Conservation (phyloP, 1,140 invertebrate genomes). For the Portunus trituberculatus region DNA sequence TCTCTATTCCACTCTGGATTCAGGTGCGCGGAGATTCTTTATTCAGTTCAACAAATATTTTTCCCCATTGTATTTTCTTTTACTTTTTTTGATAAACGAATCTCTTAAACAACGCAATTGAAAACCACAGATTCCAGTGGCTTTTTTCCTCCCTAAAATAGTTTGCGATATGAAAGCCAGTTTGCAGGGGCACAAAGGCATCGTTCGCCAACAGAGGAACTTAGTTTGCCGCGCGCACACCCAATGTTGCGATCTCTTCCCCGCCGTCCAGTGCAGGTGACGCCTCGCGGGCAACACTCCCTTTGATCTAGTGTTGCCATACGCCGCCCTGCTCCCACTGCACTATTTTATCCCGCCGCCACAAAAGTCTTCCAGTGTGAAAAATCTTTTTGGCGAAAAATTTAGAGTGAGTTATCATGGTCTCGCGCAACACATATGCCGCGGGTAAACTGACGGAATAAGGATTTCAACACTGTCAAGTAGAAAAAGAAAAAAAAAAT, state of each 20-base stretch:
- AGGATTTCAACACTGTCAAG: neutral
- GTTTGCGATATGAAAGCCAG: constrained; percentile 29
- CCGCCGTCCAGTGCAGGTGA: constrained; percentile 50
- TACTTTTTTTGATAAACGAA: neutral
- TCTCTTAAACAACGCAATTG: neutral
- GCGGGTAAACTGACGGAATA: neutral
- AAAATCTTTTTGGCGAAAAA: constrained; percentile 28
- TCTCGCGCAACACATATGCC: neutral
- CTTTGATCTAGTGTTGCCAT: constrained; percentile 65
- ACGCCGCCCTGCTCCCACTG: neutral
- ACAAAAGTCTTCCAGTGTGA: neutral
- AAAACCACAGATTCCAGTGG: constrained; percentile 3
- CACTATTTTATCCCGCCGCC: neutral
- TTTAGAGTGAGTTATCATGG: neutral
- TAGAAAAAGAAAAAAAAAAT: neutral
- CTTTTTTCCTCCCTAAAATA: neutral
- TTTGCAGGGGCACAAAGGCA: neutral
- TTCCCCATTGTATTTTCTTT: neutral
- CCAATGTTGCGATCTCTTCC: constrained; percentile 43
- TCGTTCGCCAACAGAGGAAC: constrained; percentile 42
- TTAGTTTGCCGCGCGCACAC: constrained; percentile 28
- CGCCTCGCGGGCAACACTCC: constrained; percentile 54
- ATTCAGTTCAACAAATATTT: neutral
- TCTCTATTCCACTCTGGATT: neutral
- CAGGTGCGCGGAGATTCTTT: neutral